phyloP scores from a whole-genome alignment of 1,140 invertebrate genomes.

The Pseudoatta argentina region DNA sequence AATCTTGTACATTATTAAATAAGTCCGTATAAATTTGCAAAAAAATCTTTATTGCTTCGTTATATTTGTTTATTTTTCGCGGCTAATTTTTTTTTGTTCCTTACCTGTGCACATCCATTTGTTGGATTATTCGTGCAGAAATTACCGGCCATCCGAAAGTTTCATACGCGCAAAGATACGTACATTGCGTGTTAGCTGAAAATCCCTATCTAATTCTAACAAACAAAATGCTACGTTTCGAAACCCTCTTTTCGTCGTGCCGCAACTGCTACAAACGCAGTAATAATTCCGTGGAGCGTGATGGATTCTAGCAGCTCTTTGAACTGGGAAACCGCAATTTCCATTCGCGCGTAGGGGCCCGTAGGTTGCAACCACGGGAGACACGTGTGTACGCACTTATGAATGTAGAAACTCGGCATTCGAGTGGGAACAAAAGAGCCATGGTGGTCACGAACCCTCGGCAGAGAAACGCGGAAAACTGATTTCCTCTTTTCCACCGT shows the following conservation, averaged over 20 bases:
- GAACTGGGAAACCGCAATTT: constrained; percentile 53
- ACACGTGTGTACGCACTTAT: constrained; percentile 27
- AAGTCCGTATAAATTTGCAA: not conserved
- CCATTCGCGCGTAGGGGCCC: not conserved
- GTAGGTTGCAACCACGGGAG: not conserved
- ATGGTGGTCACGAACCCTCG: not conserved
- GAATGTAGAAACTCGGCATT: not conserved
- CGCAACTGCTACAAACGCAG: constrained; percentile 22
- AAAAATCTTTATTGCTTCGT: not conserved
- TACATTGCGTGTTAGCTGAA: not conserved
- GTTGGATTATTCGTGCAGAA: not conserved
- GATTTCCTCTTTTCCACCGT: constrained; percentile 58
- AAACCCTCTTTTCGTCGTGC: constrained; percentile 38
- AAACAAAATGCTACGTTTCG: constrained; percentile 30
- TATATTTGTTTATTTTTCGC: not conserved
- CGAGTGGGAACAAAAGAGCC: constrained; percentile 28
- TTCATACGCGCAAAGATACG: not conserved
- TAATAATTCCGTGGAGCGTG: constrained; percentile 31
- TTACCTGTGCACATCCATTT: not conserved
- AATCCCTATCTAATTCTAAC: constrained; percentile 37
- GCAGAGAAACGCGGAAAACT: constrained; percentile 50
- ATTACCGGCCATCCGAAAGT: not conserved
- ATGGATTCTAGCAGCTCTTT: constrained; percentile 37
- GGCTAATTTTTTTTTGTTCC: not conserved
- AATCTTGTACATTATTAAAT: not conserved